A percentile compares a stretch with the other conserved stretches of the same genome.
phyloP scores from a whole-genome alignment of 30 jellyfish, hydroid and myxozoan genomes.

The Rhopilema esculentum region DNA sequence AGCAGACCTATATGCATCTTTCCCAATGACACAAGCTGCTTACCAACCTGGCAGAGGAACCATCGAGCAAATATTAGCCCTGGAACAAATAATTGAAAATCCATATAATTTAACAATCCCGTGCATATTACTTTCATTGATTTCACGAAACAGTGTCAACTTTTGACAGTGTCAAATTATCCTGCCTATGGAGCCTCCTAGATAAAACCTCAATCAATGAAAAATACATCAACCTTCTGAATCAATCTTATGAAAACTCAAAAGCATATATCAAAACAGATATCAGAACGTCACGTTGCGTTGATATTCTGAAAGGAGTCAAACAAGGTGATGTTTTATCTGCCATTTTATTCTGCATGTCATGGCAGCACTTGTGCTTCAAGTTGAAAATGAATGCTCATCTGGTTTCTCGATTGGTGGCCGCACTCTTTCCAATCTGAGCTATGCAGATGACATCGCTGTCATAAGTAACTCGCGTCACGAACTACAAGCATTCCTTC shows the following conservation, averaged over 20 bases:
- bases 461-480: slow-evolving; percentile 22
- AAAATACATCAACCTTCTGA: too few relatives aligned
- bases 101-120: background rate
- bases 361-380: slow-evolving; percentile 22
- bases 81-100: background rate
- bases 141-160: slow-evolving; percentile 7
- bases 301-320: slow-evolving; percentile 24
- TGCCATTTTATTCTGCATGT: background rate
- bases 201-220: too few relatives aligned
- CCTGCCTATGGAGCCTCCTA: too few relatives aligned
- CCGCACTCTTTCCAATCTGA: slow-evolving; percentile 11
- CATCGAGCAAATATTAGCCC: too few relatives aligned
- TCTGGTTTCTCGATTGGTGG: slow-evolving; percentile 20
- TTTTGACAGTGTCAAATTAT: too few relatives aligned
- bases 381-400: slow-evolving; percentile 4
- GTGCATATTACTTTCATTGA: slow-evolving; percentile 27
- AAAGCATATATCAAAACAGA: too few relatives aligned
- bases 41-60: slow-evolving; percentile 33
- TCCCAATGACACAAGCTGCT: slow-evolving; percentile 25
- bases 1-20: slow-evolving; percentile 29
- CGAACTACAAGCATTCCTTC: slow-evolving; percentile 32
- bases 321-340: slow-evolving; percentile 16
- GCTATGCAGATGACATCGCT: slow-evolving; percentile 17
- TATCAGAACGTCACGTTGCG: too few relatives aligned
- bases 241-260: too few relatives aligned